These are phyloP conservation scores for Orchestia grillus DNA, from an alignment of 1,140 invertebrate species.

Conservation along the genomic window DNA sequence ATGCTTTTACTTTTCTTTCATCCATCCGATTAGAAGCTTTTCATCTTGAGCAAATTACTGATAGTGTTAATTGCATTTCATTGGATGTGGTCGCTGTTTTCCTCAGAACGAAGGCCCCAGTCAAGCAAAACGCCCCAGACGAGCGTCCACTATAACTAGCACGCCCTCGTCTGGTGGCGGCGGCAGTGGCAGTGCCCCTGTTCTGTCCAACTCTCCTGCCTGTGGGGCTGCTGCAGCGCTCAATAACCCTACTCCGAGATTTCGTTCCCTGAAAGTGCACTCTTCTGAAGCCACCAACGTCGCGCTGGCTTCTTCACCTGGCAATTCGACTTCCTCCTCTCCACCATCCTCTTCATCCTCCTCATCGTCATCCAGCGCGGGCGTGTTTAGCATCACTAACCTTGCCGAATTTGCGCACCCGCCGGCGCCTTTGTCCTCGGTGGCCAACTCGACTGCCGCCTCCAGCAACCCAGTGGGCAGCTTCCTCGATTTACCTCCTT, in stretches of 20 bases:
- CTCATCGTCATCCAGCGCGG: slow-evolving; percentile 34
- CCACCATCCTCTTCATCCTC: slow-evolving; percentile 44
- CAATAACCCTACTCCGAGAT: not conserved
- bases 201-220: not conserved
- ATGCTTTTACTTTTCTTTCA: not conserved
- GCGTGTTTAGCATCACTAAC: slow-evolving; percentile 39
- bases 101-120: slow-evolving; percentile 15
- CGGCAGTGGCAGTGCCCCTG: not conserved
- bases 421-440: not conserved
- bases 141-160: not conserved
- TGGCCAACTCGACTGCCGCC: not conserved
- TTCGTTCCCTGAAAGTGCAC: slow-evolving; percentile 20
- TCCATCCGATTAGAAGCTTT: not conserved
- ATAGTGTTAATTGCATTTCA: not conserved
- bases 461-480: slow-evolving; percentile 37
- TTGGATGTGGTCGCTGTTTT: not conserved
- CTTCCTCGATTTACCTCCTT: slow-evolving; percentile 34
- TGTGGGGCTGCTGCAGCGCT: not conserved
- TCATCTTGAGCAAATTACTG: not conserved
- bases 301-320: slow-evolving; percentile 56
- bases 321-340: slow-evolving; percentile 38
- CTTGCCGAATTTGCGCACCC: slow-evolving; percentile 27
- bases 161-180: not conserved
- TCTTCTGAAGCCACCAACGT: slow-evolving; percentile 47
- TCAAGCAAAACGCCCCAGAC: not conserved